phyloP scores from a whole-genome alignment of 1,140 invertebrate genomes.

The Megalopta genalis region DNA sequence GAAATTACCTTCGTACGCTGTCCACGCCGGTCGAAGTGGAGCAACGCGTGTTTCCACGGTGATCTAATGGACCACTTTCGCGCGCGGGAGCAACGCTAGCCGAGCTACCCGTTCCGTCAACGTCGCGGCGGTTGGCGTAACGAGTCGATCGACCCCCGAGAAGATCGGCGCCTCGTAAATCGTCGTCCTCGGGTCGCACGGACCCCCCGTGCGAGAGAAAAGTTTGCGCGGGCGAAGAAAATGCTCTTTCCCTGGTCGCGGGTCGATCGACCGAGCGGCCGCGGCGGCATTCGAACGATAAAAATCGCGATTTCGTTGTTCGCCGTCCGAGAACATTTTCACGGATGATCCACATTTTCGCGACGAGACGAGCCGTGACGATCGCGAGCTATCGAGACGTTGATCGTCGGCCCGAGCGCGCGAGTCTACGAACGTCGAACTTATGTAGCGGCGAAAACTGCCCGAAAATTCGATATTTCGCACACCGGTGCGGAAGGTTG shows the following conservation, averaged over 20 bases:
- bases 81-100: constrained; percentile 34
- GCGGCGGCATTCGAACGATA: no score
- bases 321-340: no score
- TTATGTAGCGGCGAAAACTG: no score
- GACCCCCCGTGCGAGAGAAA: neutral
- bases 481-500: no score
- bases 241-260: neutral
- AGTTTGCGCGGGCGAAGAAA: neutral
- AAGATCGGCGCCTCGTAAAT: constrained; percentile 30
- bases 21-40: constrained; percentile 25
- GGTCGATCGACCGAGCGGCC: neutral
- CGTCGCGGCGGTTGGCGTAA: constrained; percentile 44
- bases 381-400: no score
- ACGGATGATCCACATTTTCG: no score
- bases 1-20: neutral
- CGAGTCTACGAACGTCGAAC: no score
- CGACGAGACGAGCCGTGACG: no score
- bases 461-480: no score
- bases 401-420: no score
- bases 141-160: constrained; percentile 32
- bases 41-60: constrained; percentile 38
- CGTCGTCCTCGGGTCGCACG: neutral
- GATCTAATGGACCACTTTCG: constrained; percentile 61
- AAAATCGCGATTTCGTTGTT: no score
- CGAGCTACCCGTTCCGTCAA: constrained; percentile 15